These are phyloP conservation scores for Epinephelus moara DNA, from an alignment of 2,113 vertebrate species.

Conservation along the genomic window DNA sequence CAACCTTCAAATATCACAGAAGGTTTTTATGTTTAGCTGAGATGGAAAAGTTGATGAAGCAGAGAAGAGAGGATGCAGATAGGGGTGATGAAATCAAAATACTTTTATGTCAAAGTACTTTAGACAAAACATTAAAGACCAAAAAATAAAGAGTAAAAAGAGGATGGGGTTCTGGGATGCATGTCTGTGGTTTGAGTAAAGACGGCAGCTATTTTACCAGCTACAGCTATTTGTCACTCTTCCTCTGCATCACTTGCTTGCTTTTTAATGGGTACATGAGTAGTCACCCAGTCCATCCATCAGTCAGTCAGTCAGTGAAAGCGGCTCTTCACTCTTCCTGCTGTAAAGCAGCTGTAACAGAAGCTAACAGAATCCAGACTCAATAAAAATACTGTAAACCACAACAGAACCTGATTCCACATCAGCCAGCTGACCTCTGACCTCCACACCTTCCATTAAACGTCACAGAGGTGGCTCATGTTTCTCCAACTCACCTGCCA, in stretches of 20 bases:
- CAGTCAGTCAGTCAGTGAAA: not conserved
- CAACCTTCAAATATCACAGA: no score
- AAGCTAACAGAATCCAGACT: slow-evolving; percentile 36
- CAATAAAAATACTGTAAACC: slow-evolving; percentile 23
- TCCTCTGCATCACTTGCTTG: not conserved
- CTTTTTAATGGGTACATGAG: not conserved
- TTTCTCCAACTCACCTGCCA: not conserved
- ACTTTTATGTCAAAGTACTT: no score
- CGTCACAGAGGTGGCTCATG: slow-evolving; percentile 15
- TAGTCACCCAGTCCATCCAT: not conserved
- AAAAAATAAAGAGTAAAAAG: no score
- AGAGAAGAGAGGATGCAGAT: no score
- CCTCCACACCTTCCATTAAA: slow-evolving; percentile 28
- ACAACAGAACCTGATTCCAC: slow-evolving; percentile 13
- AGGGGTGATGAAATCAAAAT: no score
- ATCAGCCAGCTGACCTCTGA: not conserved
- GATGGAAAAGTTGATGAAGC: no score
- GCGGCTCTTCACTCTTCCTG: not conserved
- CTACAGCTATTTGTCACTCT: no score
- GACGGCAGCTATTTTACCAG: not conserved
- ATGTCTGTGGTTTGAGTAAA: not conserved
- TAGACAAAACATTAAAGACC: no score
- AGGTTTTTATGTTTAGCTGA: no score
- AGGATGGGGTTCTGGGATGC: no score
- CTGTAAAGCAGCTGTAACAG: slow-evolving; percentile 12